Conservation (phyloP, 2,113 vertebrate genomes). For the Campylomormyrus tamandua region DNA sequence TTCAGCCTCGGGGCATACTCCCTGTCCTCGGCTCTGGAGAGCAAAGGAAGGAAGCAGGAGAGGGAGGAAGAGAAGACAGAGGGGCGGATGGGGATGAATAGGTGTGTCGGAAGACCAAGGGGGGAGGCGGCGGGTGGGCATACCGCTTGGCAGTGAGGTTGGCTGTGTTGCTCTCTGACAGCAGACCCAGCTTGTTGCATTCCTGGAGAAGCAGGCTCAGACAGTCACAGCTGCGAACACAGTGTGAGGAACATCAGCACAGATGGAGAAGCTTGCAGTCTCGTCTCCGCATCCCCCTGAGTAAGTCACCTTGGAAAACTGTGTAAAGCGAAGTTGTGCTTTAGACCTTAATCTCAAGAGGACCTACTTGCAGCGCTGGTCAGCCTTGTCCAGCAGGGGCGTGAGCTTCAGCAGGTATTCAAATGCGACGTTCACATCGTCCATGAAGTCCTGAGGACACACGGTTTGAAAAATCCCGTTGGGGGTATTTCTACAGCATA, state of each 20-base stretch:
- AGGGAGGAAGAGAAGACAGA: not conserved
- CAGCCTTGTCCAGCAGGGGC: constrained; percentile 88
- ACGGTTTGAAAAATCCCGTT: not conserved
- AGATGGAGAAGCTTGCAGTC: not conserved
- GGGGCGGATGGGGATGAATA: not conserved
- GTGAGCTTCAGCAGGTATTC: constrained; percentile 90
- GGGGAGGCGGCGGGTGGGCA: not conserved
- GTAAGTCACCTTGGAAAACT: not conserved
- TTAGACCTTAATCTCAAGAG: not conserved
- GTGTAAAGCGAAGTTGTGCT: not conserved
- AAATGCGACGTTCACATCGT: constrained; percentile 86
- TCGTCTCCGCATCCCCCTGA: not conserved
- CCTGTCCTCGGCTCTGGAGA: constrained; percentile 71
- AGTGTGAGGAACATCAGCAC: not conserved
- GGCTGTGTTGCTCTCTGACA: constrained; percentile 73
- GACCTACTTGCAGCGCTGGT: constrained; percentile 94
- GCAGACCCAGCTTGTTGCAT: constrained; percentile 87
- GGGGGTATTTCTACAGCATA: not conserved
- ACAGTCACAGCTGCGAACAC: constrained; percentile 78
- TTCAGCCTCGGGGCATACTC: constrained; percentile 79
- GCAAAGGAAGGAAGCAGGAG: constrained; percentile 25
- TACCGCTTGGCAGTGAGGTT: constrained; percentile 83
- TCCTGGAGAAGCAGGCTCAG: constrained; percentile 84
- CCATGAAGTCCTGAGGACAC: constrained; percentile 79
- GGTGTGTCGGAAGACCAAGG: not conserved